Conservation (phyloP, 2,113 vertebrate species). For the Protobothrops mucrosquamatus region DNA sequence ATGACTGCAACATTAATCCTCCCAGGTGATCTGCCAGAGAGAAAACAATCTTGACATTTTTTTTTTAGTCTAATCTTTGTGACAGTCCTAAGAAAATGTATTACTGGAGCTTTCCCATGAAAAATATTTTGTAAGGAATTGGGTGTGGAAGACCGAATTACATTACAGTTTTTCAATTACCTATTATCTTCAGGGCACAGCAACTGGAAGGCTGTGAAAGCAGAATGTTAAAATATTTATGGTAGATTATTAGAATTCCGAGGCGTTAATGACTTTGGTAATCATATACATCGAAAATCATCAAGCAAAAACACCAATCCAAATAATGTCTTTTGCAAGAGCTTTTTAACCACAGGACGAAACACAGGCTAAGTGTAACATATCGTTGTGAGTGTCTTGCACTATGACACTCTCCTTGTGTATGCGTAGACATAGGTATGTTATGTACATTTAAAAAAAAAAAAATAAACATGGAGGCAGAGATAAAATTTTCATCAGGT, state of each 20-base stretch:
- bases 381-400: background rate
- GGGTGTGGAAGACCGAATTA: background rate
- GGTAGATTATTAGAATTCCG: background rate
- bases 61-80: background rate
- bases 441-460: background rate
- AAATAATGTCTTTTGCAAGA: background rate
- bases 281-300: background rate
- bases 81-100: background rate
- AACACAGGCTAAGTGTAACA: background rate
- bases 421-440: no score
- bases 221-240: constrained; percentile 5
- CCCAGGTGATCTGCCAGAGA: background rate
- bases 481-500: background rate
- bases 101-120: background rate
- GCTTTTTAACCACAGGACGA: background rate
- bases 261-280: constrained; percentile 15
- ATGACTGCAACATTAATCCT: constrained; percentile 19
- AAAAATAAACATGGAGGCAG: background rate
- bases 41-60: background rate
- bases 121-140: accelerated
- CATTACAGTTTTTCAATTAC: constrained; percentile 16
- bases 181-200: background rate
- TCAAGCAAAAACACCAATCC: background rate
- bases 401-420: background rate
- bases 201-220: background rate